phyloP scores from a whole-genome alignment of 2,113 vertebrate genomes.

The Brachyhypopomus occidentalis region DNA sequence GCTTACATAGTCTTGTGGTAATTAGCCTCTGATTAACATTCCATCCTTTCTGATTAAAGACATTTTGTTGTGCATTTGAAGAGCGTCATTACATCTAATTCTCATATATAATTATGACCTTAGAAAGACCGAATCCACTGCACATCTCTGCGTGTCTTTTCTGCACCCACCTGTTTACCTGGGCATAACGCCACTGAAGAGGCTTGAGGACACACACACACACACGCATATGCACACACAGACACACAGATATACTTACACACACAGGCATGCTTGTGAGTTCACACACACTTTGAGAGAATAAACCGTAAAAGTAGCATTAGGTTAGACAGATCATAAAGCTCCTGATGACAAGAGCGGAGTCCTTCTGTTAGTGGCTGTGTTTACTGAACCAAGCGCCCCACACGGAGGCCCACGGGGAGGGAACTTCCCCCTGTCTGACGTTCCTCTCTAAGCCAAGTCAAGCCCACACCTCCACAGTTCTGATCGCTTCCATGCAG shows the following conservation, averaged over 20 bases:
- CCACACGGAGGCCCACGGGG: no score
- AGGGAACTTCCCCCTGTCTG: neutral
- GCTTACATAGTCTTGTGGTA: slow-evolving; percentile 75
- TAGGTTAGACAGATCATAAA: neutral
- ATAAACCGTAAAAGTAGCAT: slow-evolving; percentile 12
- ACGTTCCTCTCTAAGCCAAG: neutral
- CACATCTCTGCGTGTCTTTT: slow-evolving; percentile 5
- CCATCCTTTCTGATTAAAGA: slow-evolving; percentile 35
- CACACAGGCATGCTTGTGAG: slow-evolving; percentile 46
- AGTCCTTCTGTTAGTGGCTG: no score
- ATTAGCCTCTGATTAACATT: slow-evolving; percentile 72
- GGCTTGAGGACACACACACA: slow-evolving; percentile 42
- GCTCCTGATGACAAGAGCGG: neutral
- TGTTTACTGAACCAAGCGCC: no score
- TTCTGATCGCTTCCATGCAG: slow-evolving; percentile 1
- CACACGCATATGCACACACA: slow-evolving; percentile 2
- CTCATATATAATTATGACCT: slow-evolving; percentile 54
- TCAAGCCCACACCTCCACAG: slow-evolving; percentile 34
- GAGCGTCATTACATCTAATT: slow-evolving; percentile 44
- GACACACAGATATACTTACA: slow-evolving; percentile 24
- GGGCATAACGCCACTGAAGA: slow-evolving; percentile 65
- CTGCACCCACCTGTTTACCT: slow-evolving; percentile 60
- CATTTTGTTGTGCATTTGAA: neutral
- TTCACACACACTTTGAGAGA: slow-evolving; percentile 44
- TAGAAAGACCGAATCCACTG: slow-evolving; percentile 27